phyloP scores from a whole-genome alignment of 2,888 invertebrate species.

The Andrena haemorrhoa region DNA sequence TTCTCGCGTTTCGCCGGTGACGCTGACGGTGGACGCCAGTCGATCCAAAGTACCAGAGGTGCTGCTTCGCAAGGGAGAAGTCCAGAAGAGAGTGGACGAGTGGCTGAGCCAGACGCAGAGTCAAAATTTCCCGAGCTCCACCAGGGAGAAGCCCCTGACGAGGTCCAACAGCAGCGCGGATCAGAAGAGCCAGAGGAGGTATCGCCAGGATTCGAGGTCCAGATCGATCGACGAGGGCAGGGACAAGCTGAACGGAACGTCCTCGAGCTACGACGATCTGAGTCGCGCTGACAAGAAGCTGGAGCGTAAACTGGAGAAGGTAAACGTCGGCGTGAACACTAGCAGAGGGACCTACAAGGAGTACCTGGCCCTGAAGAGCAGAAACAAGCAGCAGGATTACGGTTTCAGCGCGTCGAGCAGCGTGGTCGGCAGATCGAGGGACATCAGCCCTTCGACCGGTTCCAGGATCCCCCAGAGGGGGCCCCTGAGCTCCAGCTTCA shows the following conservation, averaged over 20 bases:
- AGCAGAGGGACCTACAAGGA: slow-evolving; percentile 77
- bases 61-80: slow-evolving; percentile 78
- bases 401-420: slow-evolving; percentile 65
- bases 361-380: slow-evolving; percentile 69
- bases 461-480: slow-evolving; percentile 77
- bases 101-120: slow-evolving; percentile 80
- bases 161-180: slow-evolving; percentile 80
- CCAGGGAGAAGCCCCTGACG: slow-evolving; percentile 70
- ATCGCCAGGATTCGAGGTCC: slow-evolving; percentile 72
- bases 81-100: slow-evolving; percentile 80
- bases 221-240: slow-evolving; percentile 73
- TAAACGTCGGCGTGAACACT: slow-evolving; percentile 71
- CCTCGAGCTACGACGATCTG: slow-evolving; percentile 79
- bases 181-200: slow-evolving; percentile 73
- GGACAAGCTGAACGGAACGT: slow-evolving; percentile 73
- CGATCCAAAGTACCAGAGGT: slow-evolving; percentile 72
- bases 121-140: slow-evolving; percentile 69
- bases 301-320: slow-evolving; percentile 68
- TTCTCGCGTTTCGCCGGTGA: slow-evolving; percentile 12
- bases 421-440: slow-evolving; percentile 55
- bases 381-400: slow-evolving; percentile 70
- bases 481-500: slow-evolving; percentile 62
- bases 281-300: slow-evolving; percentile 69
- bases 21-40: slow-evolving; percentile 33
- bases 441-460: slow-evolving; percentile 60